Conservation (phyloP, 2,113 vertebrate species). For the Manacus vitellinus region DNA sequence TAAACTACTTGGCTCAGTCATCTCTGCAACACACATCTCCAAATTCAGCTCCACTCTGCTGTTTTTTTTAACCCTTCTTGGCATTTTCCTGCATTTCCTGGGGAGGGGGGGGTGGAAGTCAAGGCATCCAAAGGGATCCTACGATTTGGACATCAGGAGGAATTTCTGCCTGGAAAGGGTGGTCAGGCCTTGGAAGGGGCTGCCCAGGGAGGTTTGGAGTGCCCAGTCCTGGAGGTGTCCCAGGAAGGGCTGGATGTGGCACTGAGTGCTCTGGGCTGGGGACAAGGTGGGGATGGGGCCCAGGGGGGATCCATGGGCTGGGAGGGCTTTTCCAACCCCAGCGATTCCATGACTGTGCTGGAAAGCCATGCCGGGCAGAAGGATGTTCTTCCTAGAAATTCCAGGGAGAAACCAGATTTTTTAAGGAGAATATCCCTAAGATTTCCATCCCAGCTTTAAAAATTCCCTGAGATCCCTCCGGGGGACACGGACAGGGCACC, state of each 20-base stretch:
- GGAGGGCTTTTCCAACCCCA: background rate
- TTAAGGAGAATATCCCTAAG: background rate
- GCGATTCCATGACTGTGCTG: background rate
- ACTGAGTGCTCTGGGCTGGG: background rate
- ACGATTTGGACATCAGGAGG: background rate
- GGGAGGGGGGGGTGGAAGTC: rapidly evolving
- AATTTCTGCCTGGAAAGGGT: background rate
- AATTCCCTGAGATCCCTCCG: rapidly evolving
- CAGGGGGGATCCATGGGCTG: background rate
- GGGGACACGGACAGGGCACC: rapidly evolving
- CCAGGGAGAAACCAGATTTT: background rate
- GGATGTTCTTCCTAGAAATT: background rate
- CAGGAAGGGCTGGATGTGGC: background rate
- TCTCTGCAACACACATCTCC: background rate
- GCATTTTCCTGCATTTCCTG: background rate
- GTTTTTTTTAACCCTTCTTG: background rate
- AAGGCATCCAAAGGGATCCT: background rate
- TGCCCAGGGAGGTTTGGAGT: background rate
- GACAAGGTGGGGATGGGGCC: background rate
- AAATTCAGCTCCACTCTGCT: background rate
- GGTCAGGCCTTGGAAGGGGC: background rate
- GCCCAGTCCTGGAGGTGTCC: background rate
- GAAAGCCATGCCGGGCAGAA: background rate
- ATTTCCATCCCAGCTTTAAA: background rate
- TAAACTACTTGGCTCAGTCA: background rate